Evolutionary conservation across 2,113 vertebrate genomes (phyloP), one percentile per base, ranked within the genome.

Genomic region (Choloepus hoffmanni): DNA sequence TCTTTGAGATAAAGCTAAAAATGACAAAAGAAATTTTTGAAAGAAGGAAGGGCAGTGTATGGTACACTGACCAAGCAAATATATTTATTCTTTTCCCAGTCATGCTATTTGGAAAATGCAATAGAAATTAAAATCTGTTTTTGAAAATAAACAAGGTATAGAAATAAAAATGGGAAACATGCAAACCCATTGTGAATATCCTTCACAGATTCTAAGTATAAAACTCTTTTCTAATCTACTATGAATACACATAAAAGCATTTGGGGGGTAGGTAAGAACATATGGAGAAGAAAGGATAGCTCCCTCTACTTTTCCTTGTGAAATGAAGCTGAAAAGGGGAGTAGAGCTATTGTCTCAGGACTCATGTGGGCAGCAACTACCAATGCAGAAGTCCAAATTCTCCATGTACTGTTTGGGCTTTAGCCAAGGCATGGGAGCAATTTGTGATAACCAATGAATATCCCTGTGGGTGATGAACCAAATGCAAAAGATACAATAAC

Each of bases 271-370:
- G 30, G 18, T 21, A 84, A 23, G 55, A 89, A n/a, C 67, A 83
- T 50, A 83, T 45, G 73, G 67, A 85, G 18, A 89, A 85, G 76
- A 95, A 94, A 91, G 60, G 55, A 55, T 10, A 73, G 63, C 43
- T 82, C 45, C 18, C 30, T 78, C 55, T 48, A 81, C 74, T 74
- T 53, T 62, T 96, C 87, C 43, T 74, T 84, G 70, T 70, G 84
- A 96, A 95, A 81, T 72, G 92, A 94, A 86, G 86, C 60, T 89
- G 90, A 70, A 89, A 88, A 88, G 2, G 43, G 48, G 43, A 89
- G 77, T 1, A 63, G 36, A 73, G 63, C 7, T 7, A 33, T 28
- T 58, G 76, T 81, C 74, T 92, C 45, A 45, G 94, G 77, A 89
- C 40, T 77, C 78, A 65, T 33, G 28, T 83, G 91, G 67, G 50